Base-by-base conservation (phyloP, 2,888 invertebrate genomes). In the Idaea aversata region DNA sequence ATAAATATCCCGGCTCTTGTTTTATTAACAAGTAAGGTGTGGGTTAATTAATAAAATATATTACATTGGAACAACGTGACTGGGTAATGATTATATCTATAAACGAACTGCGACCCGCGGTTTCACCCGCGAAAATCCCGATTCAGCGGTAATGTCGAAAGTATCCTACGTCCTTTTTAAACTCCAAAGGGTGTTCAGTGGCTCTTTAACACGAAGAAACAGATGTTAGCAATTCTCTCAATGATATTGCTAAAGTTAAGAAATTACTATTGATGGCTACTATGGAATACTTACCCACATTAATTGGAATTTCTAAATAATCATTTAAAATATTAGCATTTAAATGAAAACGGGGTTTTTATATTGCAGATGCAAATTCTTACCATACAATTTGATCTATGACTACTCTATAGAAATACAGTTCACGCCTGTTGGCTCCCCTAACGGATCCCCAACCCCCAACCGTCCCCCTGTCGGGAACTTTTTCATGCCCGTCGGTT, bases 191-290 rank as follows among this genome's bases (percentile, higher is more conserved):
- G 47, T 7, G 10, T 71, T 68, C 68, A 64, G 65, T 69, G 65
- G 71, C 68, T 66, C 70, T 67, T 70, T 67, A 47, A 3, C 47
- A 70, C 69, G 62, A 25, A 25, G 25, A 25, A 25, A 25, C 67
- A 68, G 66, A 71, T 71, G 69, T 68, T 71, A 59, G 70, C 68
- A 70, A 74, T 74, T 69, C 70, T 61, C 68, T 66, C 67, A 68
- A 71, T 67, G 65, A 64, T 70, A 71, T 69, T 63, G 63, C 65
- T 68, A 61, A 71, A 67, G 67, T 69, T 69, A 63, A 68, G 65
- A 61, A 66, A 68, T 67, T n/a, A 61, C 63, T 61, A 68, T 65
- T 65, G 65, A 66, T 66, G 62, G 61, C 10, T 7, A 10, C 36
- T 10, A 36, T 36, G 6, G 1, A 36, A 13, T 13, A 47, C 13